Evolutionary conservation across 2,797 vertebrate species (phyloP).

Genomic region (Florisuga fusca): DNA sequence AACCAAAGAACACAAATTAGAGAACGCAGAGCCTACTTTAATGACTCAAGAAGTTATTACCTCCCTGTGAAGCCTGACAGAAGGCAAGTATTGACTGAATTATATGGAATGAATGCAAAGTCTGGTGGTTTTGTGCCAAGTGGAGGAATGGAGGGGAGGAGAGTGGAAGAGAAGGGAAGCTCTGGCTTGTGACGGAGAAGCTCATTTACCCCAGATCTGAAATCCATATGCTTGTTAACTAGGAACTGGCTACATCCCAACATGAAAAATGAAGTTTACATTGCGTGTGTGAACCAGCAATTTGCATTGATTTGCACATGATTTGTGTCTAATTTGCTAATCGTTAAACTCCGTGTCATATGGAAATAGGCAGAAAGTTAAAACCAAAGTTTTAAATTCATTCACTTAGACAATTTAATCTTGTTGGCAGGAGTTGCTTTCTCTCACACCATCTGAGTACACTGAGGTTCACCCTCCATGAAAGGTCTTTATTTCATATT

Average conservation of each 20-base stretch:
- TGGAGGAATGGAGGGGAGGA: neutral
- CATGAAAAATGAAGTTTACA: conserved; percentile 63
- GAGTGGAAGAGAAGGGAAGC: neutral
- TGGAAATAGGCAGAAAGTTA: conserved; percentile 60
- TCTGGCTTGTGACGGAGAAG: neutral
- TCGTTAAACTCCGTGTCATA: conserved; percentile 62
- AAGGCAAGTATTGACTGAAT: conserved; percentile 44
- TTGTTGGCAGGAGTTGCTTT: conserved; percentile 9
- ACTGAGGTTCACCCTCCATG: neutral
- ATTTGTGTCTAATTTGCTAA: conserved; percentile 71
- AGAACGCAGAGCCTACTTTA: conserved; percentile 58
- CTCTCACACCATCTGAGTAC: neutral
- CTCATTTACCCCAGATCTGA: conserved; percentile 64
- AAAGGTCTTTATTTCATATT: neutral
- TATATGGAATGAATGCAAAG: conserved; percentile 32
- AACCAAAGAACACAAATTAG: conserved; percentile 52
- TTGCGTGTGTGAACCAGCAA: conserved; percentile 49
- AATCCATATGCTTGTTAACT: conserved; percentile 69
- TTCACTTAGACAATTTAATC: conserved; percentile 61
- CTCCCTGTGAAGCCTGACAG: conserved; percentile 4
- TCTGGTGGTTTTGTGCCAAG: conserved; percentile 2
- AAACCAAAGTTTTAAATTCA: conserved; percentile 43
- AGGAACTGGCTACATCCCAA: conserved; percentile 48
- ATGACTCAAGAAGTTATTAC: conserved; percentile 61
- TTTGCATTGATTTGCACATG: conserved; percentile 76